phyloP scores from a whole-genome alignment of 2,888 invertebrate species.

The Ophion ellenae region DNA sequence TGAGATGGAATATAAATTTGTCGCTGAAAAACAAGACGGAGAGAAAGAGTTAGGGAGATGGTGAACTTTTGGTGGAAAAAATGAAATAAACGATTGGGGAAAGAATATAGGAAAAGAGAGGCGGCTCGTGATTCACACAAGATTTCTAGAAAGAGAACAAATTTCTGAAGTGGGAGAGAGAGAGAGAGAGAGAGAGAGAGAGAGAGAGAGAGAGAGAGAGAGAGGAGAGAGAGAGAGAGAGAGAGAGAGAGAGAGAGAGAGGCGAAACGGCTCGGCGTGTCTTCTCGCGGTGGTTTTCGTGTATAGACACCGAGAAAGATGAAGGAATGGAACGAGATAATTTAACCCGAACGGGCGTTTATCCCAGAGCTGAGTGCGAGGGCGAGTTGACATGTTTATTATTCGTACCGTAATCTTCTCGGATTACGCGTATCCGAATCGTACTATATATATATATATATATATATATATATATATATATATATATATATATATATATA shows the following conservation, averaged over 20 bases:
- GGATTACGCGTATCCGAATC: conserved; percentile 74
- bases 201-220: conserved; percentile 30
- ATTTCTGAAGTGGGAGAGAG: conserved; percentile 8
- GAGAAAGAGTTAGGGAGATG: neutral
- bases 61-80: neutral
- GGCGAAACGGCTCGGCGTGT: conserved; percentile 27
- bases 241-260: conserved; percentile 29
- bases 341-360: conserved; percentile 60
- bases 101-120: too few relatives aligned
- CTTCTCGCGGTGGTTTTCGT: conserved; percentile 47
- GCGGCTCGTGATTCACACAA: too few relatives aligned
- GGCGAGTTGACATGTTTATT: conserved; percentile 80
- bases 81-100: neutral
- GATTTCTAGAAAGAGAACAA: conserved; percentile 12
- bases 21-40: neutral
- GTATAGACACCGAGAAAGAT: conserved; percentile 56
- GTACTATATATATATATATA: conserved; percentile 4
- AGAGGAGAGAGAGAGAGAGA: conserved; percentile 10
- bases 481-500: neutral
- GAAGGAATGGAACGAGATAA: conserved; percentile 57
- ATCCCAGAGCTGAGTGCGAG: conserved; percentile 54
- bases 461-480: conserved; percentile 27
- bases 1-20: conserved; percentile 12
- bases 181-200: conserved; percentile 25
- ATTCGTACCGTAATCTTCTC: conserved; percentile 78